Base-by-base conservation (phyloP, 2,113 vertebrate species). In the Sceloporus undulatus region DNA sequence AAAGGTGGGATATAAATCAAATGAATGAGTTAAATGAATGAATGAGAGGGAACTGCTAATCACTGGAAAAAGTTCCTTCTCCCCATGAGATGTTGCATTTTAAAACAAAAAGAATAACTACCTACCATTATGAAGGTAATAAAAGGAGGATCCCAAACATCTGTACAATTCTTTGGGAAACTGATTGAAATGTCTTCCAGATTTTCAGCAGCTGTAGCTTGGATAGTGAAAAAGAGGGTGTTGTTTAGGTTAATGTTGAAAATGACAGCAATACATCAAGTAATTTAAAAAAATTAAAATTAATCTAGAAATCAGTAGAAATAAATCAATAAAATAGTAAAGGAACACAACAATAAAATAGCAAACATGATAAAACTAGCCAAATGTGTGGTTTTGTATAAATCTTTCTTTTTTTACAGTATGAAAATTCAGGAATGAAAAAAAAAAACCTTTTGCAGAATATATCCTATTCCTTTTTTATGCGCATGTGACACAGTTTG, bases 401-500 rank as follows among this genome's bases (percentile, higher is more conserved):
- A 29, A 34, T 34, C 34, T 11, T 2, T 27, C 68, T 7, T 10
- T 48, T 71, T 71, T 71, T 29, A 27, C 68, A 27, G 25, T 29
- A 62, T 18, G 16, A 62, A 62, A 18, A 62, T 62, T 62, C 59
- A 29, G 29, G 2, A 29, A 11, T 29, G 65, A 10, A 13, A 79
- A 18, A 21, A 68, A 70, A 77, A 34, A 19, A 11, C n/a, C 6
- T 71, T 90, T 90, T 65, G 1, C 87, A 75, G 23, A 86, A 0
- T 13, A n/a, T 78, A 59, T 81, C 92, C 68, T 91, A 71, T 66
- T 79, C 75, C 84, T 1, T 88, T 88, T 48, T 92, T 79, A 86
- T 59, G 71, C 56, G 87, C 78, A 85, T 76, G 40, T 5, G 52
- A 88, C 89, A 56, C 40, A 86, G 38, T 81, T 73, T 92, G 92